These are phyloP conservation scores for Agrochola lychnidis DNA, from an alignment of 2,888 invertebrate species.

Conservation along the genomic window DNA sequence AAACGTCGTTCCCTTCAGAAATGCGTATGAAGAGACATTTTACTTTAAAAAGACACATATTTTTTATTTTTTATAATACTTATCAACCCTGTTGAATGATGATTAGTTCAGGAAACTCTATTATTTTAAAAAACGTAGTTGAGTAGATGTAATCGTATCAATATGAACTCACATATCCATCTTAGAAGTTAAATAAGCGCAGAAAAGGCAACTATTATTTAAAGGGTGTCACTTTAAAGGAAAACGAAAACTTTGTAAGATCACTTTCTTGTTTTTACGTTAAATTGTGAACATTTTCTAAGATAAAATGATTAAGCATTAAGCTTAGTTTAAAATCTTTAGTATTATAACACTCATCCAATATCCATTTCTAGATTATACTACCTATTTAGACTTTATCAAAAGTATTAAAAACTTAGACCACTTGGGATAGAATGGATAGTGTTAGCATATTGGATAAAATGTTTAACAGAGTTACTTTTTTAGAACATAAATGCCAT, in stretches of 20 bases:
- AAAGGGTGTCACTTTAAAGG: too few species aligned
- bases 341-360: not conserved
- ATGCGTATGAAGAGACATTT: not conserved
- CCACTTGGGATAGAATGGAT: constrained; percentile 1
- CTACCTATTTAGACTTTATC: constrained; percentile 11
- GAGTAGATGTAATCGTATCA: not conserved
- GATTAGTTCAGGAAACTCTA: not conserved
- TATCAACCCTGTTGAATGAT: not conserved
- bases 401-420: constrained; percentile 7
- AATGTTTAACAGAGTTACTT: constrained; percentile 1
- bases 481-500: not conserved
- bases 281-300: not conserved
- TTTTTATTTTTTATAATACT: constrained; percentile 2
- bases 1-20: constrained; percentile 2
- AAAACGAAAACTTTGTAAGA: too few species aligned
- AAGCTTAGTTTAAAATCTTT: not conserved
- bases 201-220: too few species aligned
- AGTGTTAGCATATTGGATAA: not conserved
- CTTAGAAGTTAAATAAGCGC: too few species aligned
- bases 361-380: not conserved
- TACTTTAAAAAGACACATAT: not conserved
- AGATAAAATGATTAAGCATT: not conserved
- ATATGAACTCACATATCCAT: not conserved
- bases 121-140: not conserved
- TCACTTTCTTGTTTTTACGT: not conserved